These are phyloP conservation scores for Stenoptilia bipunctidactyla DNA, from an alignment of 2,888 invertebrate genomes.

Conservation along the genomic window DNA sequence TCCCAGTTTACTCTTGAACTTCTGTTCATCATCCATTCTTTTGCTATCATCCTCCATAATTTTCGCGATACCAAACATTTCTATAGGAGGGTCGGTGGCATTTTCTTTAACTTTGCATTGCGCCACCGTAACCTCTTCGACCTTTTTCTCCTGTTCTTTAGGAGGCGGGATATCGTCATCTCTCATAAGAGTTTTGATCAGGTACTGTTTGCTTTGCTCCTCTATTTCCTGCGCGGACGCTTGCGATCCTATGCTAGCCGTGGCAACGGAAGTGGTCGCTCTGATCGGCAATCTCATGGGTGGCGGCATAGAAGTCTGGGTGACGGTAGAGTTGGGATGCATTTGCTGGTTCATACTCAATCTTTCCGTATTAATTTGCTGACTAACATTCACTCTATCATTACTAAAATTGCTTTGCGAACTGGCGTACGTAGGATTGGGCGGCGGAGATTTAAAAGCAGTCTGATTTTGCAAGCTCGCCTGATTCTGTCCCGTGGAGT, in stretches of 20 bases:
- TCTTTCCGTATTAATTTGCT: neutral
- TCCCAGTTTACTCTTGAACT: constrained; percentile 22
- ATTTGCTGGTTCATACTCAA: neutral
- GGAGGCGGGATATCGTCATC: constrained; percentile 84
- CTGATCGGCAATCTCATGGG: constrained; percentile 43
- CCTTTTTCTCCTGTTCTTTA: constrained; percentile 68
- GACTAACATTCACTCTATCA: neutral
- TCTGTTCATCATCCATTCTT: constrained; percentile 30
- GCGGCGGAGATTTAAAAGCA: constrained; percentile 30
- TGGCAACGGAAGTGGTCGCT: constrained; percentile 36
- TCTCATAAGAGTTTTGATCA: constrained; percentile 91
- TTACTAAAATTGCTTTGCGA: constrained; percentile 11
- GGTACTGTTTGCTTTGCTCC: constrained; percentile 81
- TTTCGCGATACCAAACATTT: constrained; percentile 70
- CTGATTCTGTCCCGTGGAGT: neutral
- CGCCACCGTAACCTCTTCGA: constrained; percentile 62
- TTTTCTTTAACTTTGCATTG: constrained; percentile 44
- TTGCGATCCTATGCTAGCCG: constrained; percentile 59
- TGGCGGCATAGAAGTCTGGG: constrained; percentile 38
- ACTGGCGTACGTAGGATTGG: constrained; percentile 21
- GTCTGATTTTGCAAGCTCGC: constrained; percentile 13
- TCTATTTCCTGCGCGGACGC: constrained; percentile 70
- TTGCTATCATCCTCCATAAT: constrained; percentile 37
- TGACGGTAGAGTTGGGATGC: neutral
- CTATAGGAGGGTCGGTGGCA: constrained; percentile 54